Evolutionary conservation across 2,888 invertebrate species (phyloP).

Genomic region (Toxonevra muliebris): DNA sequence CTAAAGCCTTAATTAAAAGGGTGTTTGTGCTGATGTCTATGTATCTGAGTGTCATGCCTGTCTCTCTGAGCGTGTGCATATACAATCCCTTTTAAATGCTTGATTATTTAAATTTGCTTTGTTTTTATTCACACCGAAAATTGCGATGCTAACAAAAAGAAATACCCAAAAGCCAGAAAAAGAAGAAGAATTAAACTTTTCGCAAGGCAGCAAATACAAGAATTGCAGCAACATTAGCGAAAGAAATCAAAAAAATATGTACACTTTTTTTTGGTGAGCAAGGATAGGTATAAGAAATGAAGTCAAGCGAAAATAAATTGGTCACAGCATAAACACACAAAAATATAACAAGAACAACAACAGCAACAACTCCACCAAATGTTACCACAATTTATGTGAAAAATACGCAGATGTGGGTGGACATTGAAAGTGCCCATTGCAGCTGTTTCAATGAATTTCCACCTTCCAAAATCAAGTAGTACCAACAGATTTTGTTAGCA

Average conservation of each 20-base stretch:
- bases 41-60: neutral
- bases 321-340: constrained; percentile 1
- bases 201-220: neutral
- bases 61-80: neutral
- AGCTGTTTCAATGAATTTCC: no score
- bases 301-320: constrained; percentile 23
- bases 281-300: neutral
- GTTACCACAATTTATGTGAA: no score
- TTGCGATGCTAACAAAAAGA: neutral
- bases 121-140: neutral
- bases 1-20: neutral
- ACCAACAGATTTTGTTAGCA: no score
- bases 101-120: constrained; percentile 15
- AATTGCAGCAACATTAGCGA: constrained; percentile 8
- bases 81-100: neutral
- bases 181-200: constrained; percentile 2
- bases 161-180: neutral
- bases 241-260: neutral
- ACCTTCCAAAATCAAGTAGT: no score
- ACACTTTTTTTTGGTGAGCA: neutral
- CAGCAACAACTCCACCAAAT: no score
- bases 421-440: no score
- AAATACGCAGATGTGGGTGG: no score
- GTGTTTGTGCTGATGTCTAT: neutral
- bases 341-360: neutral